A percentile compares a stretch with the other conserved stretches of the same genome.
Evolutionary conservation across 2,113 vertebrate species (phyloP).

Genomic region (Bombycilla garrulus): DNA sequence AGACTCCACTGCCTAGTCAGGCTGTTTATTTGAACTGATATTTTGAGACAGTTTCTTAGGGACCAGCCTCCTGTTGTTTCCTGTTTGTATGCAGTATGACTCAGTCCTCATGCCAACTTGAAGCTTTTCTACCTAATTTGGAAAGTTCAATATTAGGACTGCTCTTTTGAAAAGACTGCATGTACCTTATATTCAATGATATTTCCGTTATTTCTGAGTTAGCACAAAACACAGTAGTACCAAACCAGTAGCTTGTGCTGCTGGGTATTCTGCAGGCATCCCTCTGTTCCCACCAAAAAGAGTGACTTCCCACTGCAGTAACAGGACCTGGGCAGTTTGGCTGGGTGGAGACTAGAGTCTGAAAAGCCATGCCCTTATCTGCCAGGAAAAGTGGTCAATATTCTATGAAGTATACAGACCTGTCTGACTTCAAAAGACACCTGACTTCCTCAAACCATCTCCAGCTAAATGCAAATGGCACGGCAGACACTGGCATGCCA

Average conservation of each 20-base stretch:
- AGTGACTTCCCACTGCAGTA: not conserved
- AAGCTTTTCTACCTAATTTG: constrained; percentile 17
- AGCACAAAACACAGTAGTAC: not conserved
- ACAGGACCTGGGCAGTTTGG: not conserved
- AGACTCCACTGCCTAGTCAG: not conserved
- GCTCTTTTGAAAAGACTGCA: not conserved
- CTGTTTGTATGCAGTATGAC: constrained; percentile 58
- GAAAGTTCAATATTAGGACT: constrained; percentile 13
- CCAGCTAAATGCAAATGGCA: not conserved
- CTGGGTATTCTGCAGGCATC: not conserved
- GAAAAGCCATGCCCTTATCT: not conserved
- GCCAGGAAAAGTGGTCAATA: not conserved
- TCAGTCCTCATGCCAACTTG: constrained; percentile 40
- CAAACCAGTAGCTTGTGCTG: not conserved
- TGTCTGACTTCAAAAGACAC: not conserved
- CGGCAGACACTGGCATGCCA: not conserved
- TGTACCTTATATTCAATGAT: not conserved
- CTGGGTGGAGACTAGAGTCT: not conserved
- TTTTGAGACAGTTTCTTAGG: constrained; percentile 60
- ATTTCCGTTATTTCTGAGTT: not conserved
- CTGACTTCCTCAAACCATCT: not conserved
- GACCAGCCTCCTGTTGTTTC: constrained; percentile 51
- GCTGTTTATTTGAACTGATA: constrained; percentile 36
- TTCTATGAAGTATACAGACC: not conserved
- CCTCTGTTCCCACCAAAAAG: not conserved